Evolutionary conservation across 2,113 vertebrate genomes (phyloP).

Genomic region (Archocentrus centrarchus): DNA sequence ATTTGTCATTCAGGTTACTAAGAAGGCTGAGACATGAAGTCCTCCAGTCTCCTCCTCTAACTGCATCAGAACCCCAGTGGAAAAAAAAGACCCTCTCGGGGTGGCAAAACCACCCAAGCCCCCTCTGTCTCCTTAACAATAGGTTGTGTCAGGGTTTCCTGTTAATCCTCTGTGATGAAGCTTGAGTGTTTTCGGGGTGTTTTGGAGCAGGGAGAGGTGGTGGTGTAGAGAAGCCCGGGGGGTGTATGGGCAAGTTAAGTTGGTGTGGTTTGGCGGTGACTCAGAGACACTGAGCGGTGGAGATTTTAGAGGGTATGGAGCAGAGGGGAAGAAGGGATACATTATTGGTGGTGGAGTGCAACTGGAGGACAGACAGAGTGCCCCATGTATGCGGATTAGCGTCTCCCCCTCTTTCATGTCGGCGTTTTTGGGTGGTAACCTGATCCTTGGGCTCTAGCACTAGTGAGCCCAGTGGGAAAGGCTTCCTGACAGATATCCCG

Average conservation of each 20-base stretch:
- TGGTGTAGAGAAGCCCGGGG: conserved; percentile 37
- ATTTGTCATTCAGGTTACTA: conserved; percentile 36
- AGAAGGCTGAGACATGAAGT: conserved; percentile 45
- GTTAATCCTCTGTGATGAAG: conserved; percentile 81
- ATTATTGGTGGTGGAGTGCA: conserved; percentile 61
- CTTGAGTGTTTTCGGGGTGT: conserved; percentile 70
- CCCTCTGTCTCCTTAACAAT: conserved; percentile 72
- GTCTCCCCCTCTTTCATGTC: conserved; percentile 88
- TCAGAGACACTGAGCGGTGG: conserved; percentile 28
- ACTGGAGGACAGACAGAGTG: conserved; percentile 70
- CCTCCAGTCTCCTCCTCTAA: conserved; percentile 46
- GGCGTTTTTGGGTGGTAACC: conserved; percentile 85
- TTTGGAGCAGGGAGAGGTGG: conserved; percentile 51
- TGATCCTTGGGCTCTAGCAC: conserved; percentile 80
- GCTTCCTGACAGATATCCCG: conserved; percentile 92
- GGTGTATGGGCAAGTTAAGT: neutral
- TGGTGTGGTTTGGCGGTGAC: conserved; percentile 40
- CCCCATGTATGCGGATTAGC: conserved; percentile 84
- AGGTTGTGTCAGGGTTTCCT: conserved; percentile 76
- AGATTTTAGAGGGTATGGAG: conserved; percentile 31
- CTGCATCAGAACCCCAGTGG: conserved; percentile 60
- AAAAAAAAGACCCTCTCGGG: conserved; percentile 60
- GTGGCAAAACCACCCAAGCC: conserved; percentile 77
- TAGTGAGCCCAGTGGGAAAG: conserved; percentile 88
- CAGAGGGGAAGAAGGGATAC: conserved; percentile 37